phyloP scores from a whole-genome alignment of 1,140 invertebrate species.

The Epicauta chinensis region DNA sequence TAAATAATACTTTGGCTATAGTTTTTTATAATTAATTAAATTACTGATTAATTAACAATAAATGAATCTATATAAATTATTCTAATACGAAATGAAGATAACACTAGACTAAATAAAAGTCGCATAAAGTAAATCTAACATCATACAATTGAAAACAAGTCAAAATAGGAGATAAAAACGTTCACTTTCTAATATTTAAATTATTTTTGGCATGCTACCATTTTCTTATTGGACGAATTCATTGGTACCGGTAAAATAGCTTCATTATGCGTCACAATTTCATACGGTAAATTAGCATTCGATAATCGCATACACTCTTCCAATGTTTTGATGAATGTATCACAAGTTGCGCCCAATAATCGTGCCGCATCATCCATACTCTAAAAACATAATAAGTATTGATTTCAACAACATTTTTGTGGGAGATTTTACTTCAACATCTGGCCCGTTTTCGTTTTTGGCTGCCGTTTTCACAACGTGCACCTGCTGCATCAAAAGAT shows the following conservation, averaged over 20 bases:
- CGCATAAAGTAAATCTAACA: too few relatives aligned
- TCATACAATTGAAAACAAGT: too few relatives aligned
- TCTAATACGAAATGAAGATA: too few relatives aligned
- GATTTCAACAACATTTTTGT: neutral
- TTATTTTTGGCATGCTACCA: conserved; percentile 5
- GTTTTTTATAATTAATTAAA: conserved; percentile 11
- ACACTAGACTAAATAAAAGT: too few relatives aligned
- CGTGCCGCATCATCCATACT: conserved; percentile 70
- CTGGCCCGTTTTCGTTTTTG: conserved; percentile 50
- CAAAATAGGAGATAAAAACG: conserved; percentile 11
- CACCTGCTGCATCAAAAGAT: conserved; percentile 78
- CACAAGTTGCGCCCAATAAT: conserved; percentile 69
- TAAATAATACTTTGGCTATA: conserved; percentile 14
- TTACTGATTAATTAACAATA: conserved; percentile 21
- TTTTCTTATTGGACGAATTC: conserved; percentile 33
- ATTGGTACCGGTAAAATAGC: conserved; percentile 34
- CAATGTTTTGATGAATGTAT: conserved; percentile 74
- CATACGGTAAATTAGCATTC: conserved; percentile 47
- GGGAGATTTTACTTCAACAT: conserved; percentile 53
- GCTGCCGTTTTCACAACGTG: conserved; percentile 67
- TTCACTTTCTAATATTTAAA: neutral
- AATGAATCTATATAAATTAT: too few relatives aligned
- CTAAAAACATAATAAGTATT: conserved; percentile 40
- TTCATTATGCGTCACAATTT: conserved; percentile 39
- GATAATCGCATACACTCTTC: conserved; percentile 72